Base-by-base conservation (phyloP, 2,888 invertebrate genomes). In the Torymus texanus region DNA sequence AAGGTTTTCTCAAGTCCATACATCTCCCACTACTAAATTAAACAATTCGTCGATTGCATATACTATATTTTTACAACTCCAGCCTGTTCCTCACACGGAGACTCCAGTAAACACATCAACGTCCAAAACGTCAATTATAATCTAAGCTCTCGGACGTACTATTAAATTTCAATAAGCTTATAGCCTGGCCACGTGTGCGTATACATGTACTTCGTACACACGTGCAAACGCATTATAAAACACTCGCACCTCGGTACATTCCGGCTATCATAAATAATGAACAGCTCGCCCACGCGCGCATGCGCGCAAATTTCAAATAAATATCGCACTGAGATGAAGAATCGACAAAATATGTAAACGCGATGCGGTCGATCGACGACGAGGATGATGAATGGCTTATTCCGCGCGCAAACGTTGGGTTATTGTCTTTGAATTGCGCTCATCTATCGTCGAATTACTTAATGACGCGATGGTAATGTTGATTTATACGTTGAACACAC, bases 161-260 rank as follows among this genome's bases (percentile, higher is more conserved):
- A 74, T 67, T 62, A 58, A 74, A 55, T 74, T 63, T 78, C 78
- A 74, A 68, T 78, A 58, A 61, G 59, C 29, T 41, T 41, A 29
- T 2, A 29, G 41, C 8, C 53, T 16, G 55, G 14, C 55, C 55
- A 67, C n/a, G 51, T 59, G 41, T 41, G 11, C 16, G 4, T 29
- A 41, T 8, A 58, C 24, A 18, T n/a, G 14, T 53, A 63, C 16
- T 16, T 14, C 18, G 51, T 11, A 65, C 29, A 50, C 14, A 5
- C 3, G 41, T 5, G 55, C 62, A 56, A 21, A 21, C 21, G 21
- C 12, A 18, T 65, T 56, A 53, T 55, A 68, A 16, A 18, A 12
- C 18, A 11, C 12, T 24, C 56, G 58, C 63, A 58, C n/a, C 29
- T 66, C 58, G 12, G 41, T 41, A 1, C 41, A 41, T 41, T 41